Percentiles rank a stretch among this genome's conserved stretches.
Conservation (phyloP, 1,140 invertebrate genomes). For the Sesamia nonagrioides region DNA sequence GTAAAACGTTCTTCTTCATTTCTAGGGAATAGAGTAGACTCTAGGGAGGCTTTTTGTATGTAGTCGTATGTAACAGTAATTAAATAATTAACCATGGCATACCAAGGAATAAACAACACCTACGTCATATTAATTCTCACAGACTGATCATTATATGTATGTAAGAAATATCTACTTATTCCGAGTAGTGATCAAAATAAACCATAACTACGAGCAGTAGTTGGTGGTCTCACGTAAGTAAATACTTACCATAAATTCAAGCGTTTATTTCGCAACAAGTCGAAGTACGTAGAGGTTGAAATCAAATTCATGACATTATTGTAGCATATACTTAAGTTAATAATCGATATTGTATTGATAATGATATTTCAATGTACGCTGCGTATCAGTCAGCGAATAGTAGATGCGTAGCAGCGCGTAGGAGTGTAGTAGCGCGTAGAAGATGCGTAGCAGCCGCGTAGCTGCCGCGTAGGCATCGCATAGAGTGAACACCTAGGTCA, state of each 20-base stretch:
- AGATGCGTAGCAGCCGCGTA: background rate
- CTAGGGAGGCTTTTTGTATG: background rate
- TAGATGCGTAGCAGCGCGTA: background rate
- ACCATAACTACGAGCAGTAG: too few species aligned
- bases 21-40: background rate
- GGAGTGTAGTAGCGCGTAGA: background rate
- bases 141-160: background rate
- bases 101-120: background rate
- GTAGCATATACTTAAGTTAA: too few species aligned
- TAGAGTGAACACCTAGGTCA: background rate
- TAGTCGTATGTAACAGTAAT: background rate
- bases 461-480: background rate
- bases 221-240: background rate
- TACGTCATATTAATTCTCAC: slow-evolving; percentile 3
- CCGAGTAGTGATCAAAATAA: too few species aligned
- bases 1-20: slow-evolving; percentile 1
- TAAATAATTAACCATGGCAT: background rate
- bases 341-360: too few species aligned
- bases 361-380: too few species aligned
- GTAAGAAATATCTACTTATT: background rate
- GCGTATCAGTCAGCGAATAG: too few species aligned
- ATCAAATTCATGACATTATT: too few species aligned
- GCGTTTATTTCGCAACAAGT: background rate
- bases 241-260: background rate
- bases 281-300: too few species aligned